Percentiles rank a stretch among this genome's conserved stretches.
Conservation (phyloP, 2,113 vertebrate species). For the Microtus pennsylvanicus region DNA sequence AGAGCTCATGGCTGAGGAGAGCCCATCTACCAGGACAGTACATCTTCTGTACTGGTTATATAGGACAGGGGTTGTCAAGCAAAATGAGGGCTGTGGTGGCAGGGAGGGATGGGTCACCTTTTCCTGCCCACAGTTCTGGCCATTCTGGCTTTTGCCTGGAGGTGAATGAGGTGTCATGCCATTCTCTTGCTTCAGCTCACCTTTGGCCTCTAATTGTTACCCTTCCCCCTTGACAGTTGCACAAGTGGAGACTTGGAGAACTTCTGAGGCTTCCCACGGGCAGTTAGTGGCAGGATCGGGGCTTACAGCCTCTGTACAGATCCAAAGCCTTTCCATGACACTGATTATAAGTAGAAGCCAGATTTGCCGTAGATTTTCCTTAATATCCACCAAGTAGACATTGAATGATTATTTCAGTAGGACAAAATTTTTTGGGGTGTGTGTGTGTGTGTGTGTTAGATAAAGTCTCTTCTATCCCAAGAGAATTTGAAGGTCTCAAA, state of each 20-base stretch:
- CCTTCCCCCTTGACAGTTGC: constrained; percentile 22
- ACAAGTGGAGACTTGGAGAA: background rate
- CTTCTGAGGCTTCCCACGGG: background rate
- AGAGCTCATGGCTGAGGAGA: background rate
- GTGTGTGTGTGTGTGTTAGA: too few relatives aligned
- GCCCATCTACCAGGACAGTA: background rate
- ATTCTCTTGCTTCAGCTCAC: background rate
- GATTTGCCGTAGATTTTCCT: background rate
- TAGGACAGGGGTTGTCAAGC: background rate
- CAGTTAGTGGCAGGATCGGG: background rate
- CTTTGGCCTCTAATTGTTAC: background rate
- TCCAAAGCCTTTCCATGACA: background rate
- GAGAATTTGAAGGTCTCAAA: background rate
- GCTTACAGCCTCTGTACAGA: rapidly evolving
- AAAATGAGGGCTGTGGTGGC: background rate
- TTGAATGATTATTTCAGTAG: background rate
- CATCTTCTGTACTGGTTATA: background rate
- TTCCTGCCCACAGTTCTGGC: background rate
- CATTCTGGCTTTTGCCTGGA: background rate
- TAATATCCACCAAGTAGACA: background rate
- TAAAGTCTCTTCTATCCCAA: background rate
- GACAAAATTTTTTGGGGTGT: background rate
- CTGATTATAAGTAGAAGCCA: background rate
- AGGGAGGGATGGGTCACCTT: too few relatives aligned
- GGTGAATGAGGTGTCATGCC: background rate